phyloP scores from a whole-genome alignment of 53 echinoderm and acorn worm species.

The Pentamera pediparva region DNA sequence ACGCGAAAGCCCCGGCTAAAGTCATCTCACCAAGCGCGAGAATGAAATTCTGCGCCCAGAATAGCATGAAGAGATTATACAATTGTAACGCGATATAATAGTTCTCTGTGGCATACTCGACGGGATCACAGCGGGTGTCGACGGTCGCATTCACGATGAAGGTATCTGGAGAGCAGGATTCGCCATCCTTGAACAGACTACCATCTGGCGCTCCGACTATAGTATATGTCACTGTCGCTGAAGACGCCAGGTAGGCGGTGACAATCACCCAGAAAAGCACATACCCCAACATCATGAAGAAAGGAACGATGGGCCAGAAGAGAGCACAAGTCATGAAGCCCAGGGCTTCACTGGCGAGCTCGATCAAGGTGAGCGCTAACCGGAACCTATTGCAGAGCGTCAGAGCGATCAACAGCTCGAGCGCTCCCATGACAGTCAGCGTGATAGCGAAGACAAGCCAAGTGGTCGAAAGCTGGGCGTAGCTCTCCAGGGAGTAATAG shows the following conservation, averaged over 20 bases:
- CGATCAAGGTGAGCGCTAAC: slow-evolving; percentile 65
- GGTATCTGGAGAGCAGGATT: slow-evolving; percentile 39
- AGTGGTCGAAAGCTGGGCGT: slow-evolving; percentile 55
- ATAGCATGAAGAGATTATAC: slow-evolving; percentile 68
- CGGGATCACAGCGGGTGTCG: slow-evolving; percentile 58
- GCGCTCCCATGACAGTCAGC: slow-evolving; percentile 52
- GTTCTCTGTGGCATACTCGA: slow-evolving; percentile 48
- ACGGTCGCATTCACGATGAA: slow-evolving; percentile 10
- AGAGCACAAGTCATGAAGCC: slow-evolving; percentile 75
- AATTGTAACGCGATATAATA: slow-evolving; percentile 68
- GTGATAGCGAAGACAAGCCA: slow-evolving; percentile 81
- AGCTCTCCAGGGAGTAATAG: slow-evolving; percentile 61
- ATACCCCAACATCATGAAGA: slow-evolving; percentile 60
- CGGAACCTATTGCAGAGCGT: slow-evolving; percentile 73
- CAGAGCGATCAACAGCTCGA: slow-evolving; percentile 58
- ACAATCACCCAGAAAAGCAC: slow-evolving; percentile 78
- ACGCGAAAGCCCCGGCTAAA: slow-evolving; percentile 92
- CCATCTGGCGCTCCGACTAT: slow-evolving; percentile 53
- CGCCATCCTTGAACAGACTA: slow-evolving; percentile 33
- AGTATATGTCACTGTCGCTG: slow-evolving; percentile 43
- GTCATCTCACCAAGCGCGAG: slow-evolving; percentile 94
- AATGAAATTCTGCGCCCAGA: slow-evolving; percentile 92
- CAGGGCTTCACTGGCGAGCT: slow-evolving; percentile 78
- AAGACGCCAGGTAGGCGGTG: slow-evolving; percentile 69
- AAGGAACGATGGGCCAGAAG: slow-evolving; percentile 72